Conservation (phyloP, 2,888 invertebrate species). For the Cosmia pyralina region DNA sequence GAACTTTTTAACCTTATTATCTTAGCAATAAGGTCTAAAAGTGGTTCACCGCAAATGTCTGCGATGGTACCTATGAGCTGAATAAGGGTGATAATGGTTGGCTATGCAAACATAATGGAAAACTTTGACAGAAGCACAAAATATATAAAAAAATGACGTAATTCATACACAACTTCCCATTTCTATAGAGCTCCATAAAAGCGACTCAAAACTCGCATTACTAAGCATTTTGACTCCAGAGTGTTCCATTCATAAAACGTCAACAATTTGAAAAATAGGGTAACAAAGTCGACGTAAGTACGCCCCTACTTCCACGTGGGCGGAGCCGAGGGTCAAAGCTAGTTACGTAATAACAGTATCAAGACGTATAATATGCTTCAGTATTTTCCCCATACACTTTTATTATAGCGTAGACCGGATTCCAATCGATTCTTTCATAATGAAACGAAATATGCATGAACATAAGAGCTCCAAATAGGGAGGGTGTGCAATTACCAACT, state of each 20-base stretch:
- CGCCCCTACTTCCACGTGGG: conserved; percentile 62
- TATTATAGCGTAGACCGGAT: conserved; percentile 44
- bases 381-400: conserved; percentile 40
- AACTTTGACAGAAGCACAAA: conserved; percentile 22
- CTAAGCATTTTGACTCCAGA: conserved; percentile 47
- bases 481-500: conserved; percentile 65
- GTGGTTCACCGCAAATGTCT: no score
- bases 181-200: conserved; percentile 52
- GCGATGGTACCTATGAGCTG: not conserved
- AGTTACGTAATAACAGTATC: conserved; percentile 62
- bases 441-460: conserved; percentile 61
- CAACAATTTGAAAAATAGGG: conserved; percentile 61
- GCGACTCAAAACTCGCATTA: conserved; percentile 45
- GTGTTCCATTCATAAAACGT: conserved; percentile 59
- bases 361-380: conserved; percentile 52
- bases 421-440: conserved; percentile 50
- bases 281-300: conserved; percentile 54
- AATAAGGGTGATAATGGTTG: not conserved
- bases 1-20: no score
- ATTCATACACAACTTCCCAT: conserved; percentile 36
- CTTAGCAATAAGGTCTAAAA: no score
- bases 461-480: conserved; percentile 63
- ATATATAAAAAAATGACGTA: conserved; percentile 25
- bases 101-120: conserved; percentile 14
- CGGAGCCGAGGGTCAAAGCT: conserved; percentile 47